phyloP scores from a whole-genome alignment of 2,888 invertebrate species.

The Nomada flava region DNA sequence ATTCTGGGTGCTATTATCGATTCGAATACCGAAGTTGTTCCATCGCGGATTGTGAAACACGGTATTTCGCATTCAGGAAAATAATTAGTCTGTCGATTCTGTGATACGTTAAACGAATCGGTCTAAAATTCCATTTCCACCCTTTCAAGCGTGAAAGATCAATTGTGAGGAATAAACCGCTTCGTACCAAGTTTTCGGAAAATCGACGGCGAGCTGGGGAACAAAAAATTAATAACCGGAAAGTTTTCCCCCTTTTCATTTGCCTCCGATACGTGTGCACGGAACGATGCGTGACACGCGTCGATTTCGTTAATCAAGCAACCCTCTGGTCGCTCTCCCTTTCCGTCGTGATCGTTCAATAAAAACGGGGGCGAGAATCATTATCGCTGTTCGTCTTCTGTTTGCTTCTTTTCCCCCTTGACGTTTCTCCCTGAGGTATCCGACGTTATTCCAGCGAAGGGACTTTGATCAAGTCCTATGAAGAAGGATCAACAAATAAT shows the following conservation, averaged over 20 bases:
- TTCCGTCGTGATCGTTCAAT: constrained; percentile 29
- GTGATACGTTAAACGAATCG: not conserved
- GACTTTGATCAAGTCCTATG: constrained; percentile 18
- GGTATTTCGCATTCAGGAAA: too few relatives aligned
- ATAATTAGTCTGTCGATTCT: too few relatives aligned
- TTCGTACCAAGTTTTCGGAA: constrained; percentile 46
- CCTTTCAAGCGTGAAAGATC: not conserved
- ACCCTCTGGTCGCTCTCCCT: constrained; percentile 20
- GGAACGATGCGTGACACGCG: constrained; percentile 53
- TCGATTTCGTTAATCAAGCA: constrained; percentile 57
- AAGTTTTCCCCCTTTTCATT: constrained; percentile 53
- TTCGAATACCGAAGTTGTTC: too few relatives aligned
- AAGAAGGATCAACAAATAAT: constrained; percentile 30
- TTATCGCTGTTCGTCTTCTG: constrained; percentile 45
- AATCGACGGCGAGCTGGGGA: constrained; percentile 35
- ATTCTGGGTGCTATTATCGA: too few relatives aligned
- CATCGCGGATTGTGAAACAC: too few relatives aligned
- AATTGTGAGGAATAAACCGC: not conserved
- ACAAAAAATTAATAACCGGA: constrained; percentile 66
- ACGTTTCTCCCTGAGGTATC: constrained; percentile 4
- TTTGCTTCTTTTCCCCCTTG: constrained; percentile 3
- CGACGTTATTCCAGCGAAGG: constrained; percentile 11
- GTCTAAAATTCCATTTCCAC: not conserved
- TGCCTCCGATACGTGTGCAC: constrained; percentile 19
- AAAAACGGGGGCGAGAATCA: constrained; percentile 38